Evolutionary conservation across 2,113 vertebrate species (phyloP), one percentile per base, ranked within the genome.

Genomic region (Antennarius striatus): DNA sequence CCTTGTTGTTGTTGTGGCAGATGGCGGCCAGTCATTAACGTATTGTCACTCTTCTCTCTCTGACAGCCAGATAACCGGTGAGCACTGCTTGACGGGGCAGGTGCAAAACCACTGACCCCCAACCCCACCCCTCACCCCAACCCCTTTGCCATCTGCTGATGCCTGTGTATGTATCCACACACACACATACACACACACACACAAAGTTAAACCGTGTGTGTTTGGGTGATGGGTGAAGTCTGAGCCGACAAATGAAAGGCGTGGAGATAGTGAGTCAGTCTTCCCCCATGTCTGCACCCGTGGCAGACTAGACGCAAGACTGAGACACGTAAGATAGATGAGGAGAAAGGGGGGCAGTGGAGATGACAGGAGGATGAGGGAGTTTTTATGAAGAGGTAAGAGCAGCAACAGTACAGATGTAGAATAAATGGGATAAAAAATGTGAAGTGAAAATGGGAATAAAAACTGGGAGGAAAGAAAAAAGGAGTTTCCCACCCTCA

Each of bases 1-100:
- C 85, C 82, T 65, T 78, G 53, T 90, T 88, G 69, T 89, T 84
- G 65, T 88, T 90, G 85, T 89, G 89, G 91, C 94, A 94, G 92
- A 93, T 94, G 91, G 92, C 79, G 90, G 91, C 92, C 89, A 75
- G 88, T 93, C 94, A 94, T 93, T 93, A 92, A 91, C 86, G 91
- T 93, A 93, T 94, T 93, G 93, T 95, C 92, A 93, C 84, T 90
- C 92, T 88, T 82, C 11, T 55, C 88, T 80, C 88, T 92, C 86
- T 88, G 92, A 22, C 22, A 22, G 91, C 89, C 88, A 88, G 91
- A 93, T 92, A 91, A 92, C 91, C 83, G 92, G 90, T 79, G 88
- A 83, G 65, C 68, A 82, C 68, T 86, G 90, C 92, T 92, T 90
- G 83, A 88, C 82, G 86, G 71, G 89, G 93, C 93, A 95, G 95